Evolutionary conservation across 2,888 invertebrate species (phyloP).

Genomic region (Omphaloscelis lunosa): DNA sequence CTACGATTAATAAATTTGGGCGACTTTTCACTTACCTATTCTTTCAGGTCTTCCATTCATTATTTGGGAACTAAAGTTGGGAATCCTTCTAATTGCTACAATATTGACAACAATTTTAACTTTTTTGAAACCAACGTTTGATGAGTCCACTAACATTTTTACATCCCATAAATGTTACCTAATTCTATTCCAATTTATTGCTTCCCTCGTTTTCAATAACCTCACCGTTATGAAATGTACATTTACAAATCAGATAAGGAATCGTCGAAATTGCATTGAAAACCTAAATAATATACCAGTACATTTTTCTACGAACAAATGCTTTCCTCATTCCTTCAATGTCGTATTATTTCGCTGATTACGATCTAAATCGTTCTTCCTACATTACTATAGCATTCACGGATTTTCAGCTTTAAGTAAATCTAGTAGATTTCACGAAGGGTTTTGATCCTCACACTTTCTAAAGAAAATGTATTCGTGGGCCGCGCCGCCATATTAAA

Average conservation of each 20-base stretch:
- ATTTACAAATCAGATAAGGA: conserved; percentile 51
- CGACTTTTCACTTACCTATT: neutral
- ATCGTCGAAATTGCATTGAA: conserved; percentile 39
- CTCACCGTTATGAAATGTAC: conserved; percentile 10
- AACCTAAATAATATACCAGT: conserved; percentile 24
- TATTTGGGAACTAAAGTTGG: neutral
- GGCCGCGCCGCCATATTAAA: conserved; percentile 58
- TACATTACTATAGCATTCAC: conserved; percentile 42
- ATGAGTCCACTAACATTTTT: neutral
- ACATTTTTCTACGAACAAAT: conserved; percentile 37
- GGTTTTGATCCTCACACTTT: conserved; percentile 66
- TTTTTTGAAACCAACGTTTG: neutral
- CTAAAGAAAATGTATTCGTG: conserved; percentile 73
- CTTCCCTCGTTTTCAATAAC: conserved; percentile 7
- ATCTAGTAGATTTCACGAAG: conserved; percentile 67
- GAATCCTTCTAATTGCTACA: neutral
- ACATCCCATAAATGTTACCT: neutral
- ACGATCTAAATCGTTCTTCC: conserved; percentile 66
- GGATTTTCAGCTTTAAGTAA: conserved; percentile 67
- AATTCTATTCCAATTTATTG: neutral
- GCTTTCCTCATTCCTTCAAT: conserved; percentile 54
- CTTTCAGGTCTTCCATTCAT: neutral
- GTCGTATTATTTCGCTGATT: conserved; percentile 60
- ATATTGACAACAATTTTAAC: neutral
- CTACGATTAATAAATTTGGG: neutral